These are phyloP conservation scores for Hystrix brachyura DNA, from an alignment of 2,113 vertebrate genomes.

Conservation along the genomic window DNA sequence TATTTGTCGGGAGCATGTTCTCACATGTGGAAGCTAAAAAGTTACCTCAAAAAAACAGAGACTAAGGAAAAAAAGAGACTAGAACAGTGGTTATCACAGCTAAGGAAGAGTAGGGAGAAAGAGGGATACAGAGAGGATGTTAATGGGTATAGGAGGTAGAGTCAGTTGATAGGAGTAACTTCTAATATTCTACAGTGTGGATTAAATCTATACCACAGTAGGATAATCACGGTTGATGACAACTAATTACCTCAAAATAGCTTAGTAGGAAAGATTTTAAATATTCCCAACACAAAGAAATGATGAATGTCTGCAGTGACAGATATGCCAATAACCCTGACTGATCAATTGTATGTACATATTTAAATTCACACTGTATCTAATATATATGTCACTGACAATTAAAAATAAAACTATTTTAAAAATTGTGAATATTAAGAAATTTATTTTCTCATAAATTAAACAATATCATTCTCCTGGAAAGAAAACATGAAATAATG, in stretches of 20 bases:
- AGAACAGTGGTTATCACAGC: background rate
- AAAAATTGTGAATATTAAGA: constrained; percentile 37
- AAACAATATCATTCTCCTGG: background rate
- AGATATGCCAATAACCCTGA: background rate
- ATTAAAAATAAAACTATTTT: background rate
- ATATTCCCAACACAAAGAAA: constrained; percentile 31
- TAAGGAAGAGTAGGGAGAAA: background rate
- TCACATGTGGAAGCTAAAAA: background rate
- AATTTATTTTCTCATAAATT: background rate
- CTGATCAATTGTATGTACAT: background rate
- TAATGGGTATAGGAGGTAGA: background rate
- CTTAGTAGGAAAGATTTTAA: background rate
- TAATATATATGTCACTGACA: background rate
- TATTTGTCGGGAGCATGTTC: background rate
- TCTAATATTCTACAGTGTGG: background rate
- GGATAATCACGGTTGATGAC: background rate
- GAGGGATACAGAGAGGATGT: background rate
- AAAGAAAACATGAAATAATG: background rate
- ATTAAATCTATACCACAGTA: background rate
- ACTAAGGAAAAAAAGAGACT: background rate
- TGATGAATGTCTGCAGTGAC: background rate
- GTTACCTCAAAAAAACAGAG: background rate
- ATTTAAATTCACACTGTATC: background rate
- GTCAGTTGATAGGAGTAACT: background rate
- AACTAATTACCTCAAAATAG: background rate